Conservation (phyloP, 2,888 invertebrate species). For the Drosophila ezoana region DNA sequence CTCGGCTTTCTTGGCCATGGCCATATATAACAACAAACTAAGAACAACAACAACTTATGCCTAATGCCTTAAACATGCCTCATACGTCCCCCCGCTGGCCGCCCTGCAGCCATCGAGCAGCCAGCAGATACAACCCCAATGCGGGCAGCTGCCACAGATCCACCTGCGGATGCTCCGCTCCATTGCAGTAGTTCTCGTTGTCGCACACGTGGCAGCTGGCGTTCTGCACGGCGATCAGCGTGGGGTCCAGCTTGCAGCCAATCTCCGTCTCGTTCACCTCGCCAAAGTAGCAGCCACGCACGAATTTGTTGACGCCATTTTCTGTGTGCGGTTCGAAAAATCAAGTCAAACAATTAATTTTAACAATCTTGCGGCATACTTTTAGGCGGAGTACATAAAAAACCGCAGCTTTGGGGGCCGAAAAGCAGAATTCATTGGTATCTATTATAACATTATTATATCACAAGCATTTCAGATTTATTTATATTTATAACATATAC, state of each 20-base stretch:
- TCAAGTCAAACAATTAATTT: conserved; percentile 18
- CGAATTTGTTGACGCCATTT: conserved; percentile 66
- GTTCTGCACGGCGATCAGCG: conserved; percentile 62
- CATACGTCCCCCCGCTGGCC: conserved; percentile 50
- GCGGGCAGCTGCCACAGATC: conserved; percentile 34
- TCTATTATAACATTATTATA: too few relatives aligned
- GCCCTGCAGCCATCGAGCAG: conserved; percentile 13
- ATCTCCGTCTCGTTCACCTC: conserved; percentile 76
- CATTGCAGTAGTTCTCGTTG: conserved; percentile 76
- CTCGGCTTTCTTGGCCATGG: conserved; percentile 49
- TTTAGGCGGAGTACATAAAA: conserved; percentile 42
- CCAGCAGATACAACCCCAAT: conserved; percentile 27
- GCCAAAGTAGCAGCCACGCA: conserved; percentile 81
- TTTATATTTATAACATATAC: too few relatives aligned
- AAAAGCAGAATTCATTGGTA: background rate
- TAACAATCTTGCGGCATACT: conserved; percentile 50
- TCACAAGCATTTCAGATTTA: too few relatives aligned
- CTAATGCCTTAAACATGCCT: conserved; percentile 31
- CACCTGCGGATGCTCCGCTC: conserved; percentile 27
- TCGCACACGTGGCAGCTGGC: conserved; percentile 77
- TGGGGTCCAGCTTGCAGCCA: conserved; percentile 78
- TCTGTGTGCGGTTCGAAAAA: conserved; percentile 57
- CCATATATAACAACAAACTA: conserved; percentile 15
- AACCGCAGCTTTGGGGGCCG: background rate
- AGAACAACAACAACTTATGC: conserved; percentile 23